Evolutionary conservation across 2,797 vertebrate species (phyloP).

Genomic region (Crax fasciolata): DNA sequence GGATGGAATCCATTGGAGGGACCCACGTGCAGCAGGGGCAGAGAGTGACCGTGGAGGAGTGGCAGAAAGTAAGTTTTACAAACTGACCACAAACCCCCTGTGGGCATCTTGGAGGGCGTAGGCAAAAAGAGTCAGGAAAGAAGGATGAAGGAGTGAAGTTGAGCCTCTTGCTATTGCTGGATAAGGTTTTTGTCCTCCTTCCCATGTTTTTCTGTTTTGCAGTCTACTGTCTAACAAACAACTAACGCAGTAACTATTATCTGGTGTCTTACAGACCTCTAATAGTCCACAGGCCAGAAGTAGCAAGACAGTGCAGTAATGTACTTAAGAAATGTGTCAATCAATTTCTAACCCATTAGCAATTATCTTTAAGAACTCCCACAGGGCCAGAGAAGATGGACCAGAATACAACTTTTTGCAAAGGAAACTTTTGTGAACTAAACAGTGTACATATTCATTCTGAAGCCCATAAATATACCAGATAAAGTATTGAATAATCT

Average conservation of each 20-base stretch:
- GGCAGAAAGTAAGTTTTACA: not conserved
- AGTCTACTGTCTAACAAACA: not conserved
- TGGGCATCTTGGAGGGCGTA: not conserved
- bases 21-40: not conserved
- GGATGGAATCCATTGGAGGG: not conserved
- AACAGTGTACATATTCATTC: not conserved
- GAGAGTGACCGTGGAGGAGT: not conserved
- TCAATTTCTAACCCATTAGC: slow-evolving; percentile 43
- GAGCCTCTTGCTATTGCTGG: not conserved
- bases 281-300: not conserved
- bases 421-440: not conserved
- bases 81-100: not conserved
- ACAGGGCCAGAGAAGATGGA: not conserved
- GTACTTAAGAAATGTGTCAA: not conserved
- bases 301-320: not conserved
- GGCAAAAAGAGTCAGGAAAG: not conserved
- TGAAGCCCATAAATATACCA: not conserved
- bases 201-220: not conserved
- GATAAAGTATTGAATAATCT: not conserved
- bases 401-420: rapidly evolving
- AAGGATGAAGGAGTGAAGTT: not conserved
- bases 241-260: not conserved
- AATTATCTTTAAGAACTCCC: slow-evolving; percentile 41
- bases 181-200: not conserved
- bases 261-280: not conserved